phyloP scores from a whole-genome alignment of 1,140 invertebrate species.

The Cotesia glomerata region DNA sequence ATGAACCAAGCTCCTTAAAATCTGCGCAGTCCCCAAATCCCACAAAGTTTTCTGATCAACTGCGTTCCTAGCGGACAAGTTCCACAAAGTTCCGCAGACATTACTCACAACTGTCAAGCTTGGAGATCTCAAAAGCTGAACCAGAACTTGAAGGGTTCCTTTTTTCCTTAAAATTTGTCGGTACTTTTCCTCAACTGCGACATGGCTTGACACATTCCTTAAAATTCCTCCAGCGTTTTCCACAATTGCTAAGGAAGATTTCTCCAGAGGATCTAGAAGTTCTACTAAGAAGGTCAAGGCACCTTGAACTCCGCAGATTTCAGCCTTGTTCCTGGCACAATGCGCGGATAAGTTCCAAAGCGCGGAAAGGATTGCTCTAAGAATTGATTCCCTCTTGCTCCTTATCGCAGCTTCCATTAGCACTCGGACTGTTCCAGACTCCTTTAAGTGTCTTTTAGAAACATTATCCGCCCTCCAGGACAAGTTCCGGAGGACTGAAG shows the following conservation, averaged over 20 bases:
- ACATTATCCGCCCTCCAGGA: constrained; percentile 93
- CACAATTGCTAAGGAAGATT: constrained; percentile 85
- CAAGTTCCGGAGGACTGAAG: constrained; percentile 92
- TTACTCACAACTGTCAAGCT: constrained; percentile 95
- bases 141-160: constrained; percentile 87
- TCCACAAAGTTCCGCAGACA: constrained; percentile 95
- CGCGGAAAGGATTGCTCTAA: constrained; percentile 93
- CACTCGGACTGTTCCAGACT: constrained; percentile 85
- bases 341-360: constrained; percentile 96
- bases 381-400: constrained; percentile 88
- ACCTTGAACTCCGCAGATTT: constrained; percentile 89
- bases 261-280: constrained; percentile 84
- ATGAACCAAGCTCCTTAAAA: constrained; percentile 91
- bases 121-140: constrained; percentile 90
- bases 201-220: constrained; percentile 92
- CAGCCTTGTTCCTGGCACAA: constrained; percentile 91
- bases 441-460: constrained; percentile 87
- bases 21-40: constrained; percentile 90
- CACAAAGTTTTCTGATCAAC: constrained; percentile 88
- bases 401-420: constrained; percentile 88
- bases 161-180: constrained; percentile 82
- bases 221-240: constrained; percentile 96
- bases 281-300: constrained; percentile 87
- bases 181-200: constrained; percentile 91
- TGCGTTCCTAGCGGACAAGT: constrained; percentile 87